These are phyloP conservation scores for Gonatopus flavifemur DNA, from an alignment of 1,140 invertebrate species.

Conservation along the genomic window DNA sequence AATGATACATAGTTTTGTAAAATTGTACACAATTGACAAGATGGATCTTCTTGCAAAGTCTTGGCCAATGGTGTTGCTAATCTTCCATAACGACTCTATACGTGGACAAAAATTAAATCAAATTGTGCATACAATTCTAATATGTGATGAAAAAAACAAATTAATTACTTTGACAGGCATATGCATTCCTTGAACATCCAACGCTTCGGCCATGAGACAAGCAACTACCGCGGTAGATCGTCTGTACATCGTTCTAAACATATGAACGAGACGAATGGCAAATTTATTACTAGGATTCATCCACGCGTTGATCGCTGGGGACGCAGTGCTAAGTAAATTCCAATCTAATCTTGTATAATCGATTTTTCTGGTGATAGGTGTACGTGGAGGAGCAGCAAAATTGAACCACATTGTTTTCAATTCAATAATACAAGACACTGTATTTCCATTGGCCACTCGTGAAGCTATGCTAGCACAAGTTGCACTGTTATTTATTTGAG, in stretches of 20 bases:
- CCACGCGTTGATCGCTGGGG: conserved; percentile 95
- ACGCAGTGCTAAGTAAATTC: conserved; percentile 94
- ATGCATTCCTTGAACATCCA: conserved; percentile 82
- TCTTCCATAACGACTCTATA: conserved; percentile 87
- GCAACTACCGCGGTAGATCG: conserved; percentile 86
- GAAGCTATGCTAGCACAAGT: conserved; percentile 35
- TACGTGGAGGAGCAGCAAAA: conserved; percentile 92
- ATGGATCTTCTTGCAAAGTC: conserved; percentile 93
- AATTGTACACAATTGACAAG: conserved; percentile 89
- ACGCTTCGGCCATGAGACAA: conserved; percentile 91
- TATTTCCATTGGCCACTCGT: conserved; percentile 63
- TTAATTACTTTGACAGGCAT: conserved; percentile 76
- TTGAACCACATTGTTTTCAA: conserved; percentile 94
- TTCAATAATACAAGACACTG: conserved; percentile 81
- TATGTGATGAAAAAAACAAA: conserved; percentile 1
- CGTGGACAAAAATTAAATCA: conserved; percentile 23
- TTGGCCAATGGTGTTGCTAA: conserved; percentile 85
- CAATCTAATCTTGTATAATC: conserved; percentile 94
- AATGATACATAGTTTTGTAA: conserved; percentile 83
- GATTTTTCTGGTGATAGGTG: conserved; percentile 91
- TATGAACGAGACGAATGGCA: conserved; percentile 77
- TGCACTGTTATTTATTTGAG: conserved; percentile 53
- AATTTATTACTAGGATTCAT: conserved; percentile 92
- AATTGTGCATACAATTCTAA: conserved; percentile 7
- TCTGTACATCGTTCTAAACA: conserved; percentile 74